phyloP scores from a whole-genome alignment of 1,140 invertebrate species.

The Zaprionus camerounensis region DNA sequence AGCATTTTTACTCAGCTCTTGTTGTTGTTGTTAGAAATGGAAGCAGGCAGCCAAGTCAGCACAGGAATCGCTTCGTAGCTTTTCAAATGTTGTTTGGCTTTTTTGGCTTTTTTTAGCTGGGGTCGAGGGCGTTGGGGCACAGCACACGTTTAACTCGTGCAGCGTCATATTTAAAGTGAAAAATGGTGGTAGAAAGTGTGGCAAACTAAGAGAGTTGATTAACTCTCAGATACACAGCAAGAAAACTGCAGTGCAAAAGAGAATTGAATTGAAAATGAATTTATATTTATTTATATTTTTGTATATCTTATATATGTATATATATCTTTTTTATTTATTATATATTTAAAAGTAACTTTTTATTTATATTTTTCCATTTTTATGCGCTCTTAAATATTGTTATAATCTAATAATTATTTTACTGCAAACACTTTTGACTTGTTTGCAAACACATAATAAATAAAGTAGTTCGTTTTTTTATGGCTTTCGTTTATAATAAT shows the following conservation, averaged over 20 bases:
- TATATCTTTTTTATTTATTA: too few relatives aligned
- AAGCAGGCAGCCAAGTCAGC: constrained; percentile 53
- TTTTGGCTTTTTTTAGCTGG: neutral
- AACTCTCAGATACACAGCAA: neutral
- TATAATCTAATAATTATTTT: neutral
- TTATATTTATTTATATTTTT: neutral
- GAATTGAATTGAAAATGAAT: too few relatives aligned
- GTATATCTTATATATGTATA: neutral
- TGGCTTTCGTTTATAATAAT: neutral
- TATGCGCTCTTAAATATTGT: too few relatives aligned
- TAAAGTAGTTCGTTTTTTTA: neutral
- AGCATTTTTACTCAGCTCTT: constrained; percentile 43
- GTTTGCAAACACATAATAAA: neutral
- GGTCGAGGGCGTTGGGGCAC: constrained; percentile 1
- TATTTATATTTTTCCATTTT: neutral
- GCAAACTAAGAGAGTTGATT: neutral
- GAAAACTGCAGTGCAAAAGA: neutral
- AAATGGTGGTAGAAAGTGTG: neutral
- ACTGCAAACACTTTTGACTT: neutral
- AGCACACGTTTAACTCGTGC: neutral
- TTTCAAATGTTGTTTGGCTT: constrained; percentile 18
- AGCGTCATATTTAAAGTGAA: neutral
- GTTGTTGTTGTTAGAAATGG: constrained; percentile 23
- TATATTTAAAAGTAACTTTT: neutral
- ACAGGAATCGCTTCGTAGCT: constrained; percentile 8